A percentile compares a stretch with the other conserved stretches of the same genome.
phyloP scores from a whole-genome alignment of 2,113 vertebrate species.

The Rhinoptilus africanus region DNA sequence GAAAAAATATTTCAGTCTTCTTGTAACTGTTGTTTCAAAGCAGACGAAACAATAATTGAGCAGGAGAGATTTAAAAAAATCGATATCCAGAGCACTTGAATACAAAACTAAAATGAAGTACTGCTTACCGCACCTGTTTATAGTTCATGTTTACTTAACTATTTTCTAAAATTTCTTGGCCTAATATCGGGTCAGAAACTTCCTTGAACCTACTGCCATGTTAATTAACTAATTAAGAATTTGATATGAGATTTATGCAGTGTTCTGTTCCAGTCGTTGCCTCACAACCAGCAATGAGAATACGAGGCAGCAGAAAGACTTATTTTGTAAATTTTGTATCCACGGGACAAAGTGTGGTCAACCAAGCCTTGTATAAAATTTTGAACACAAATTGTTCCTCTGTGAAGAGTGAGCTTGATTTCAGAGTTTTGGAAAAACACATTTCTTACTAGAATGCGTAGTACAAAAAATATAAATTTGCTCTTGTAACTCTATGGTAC shows the following conservation, averaged over 20 bases:
- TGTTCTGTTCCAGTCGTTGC: background rate
- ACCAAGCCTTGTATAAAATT: background rate
- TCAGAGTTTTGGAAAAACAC: constrained; percentile 10
- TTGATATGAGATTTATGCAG: background rate
- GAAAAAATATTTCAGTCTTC: background rate
- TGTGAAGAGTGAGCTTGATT: constrained; percentile 12
- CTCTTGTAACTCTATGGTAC: background rate
- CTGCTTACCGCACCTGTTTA: background rate
- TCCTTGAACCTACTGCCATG: background rate
- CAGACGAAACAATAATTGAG: background rate
- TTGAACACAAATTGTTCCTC: background rate
- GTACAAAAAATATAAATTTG: background rate
- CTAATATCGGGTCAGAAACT: background rate
- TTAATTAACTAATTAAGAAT: background rate
- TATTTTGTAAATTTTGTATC: background rate
- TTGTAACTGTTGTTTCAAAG: background rate
- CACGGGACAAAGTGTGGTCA: background rate
- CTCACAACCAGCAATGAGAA: background rate
- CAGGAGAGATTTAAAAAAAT: background rate
- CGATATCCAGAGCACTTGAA: background rate
- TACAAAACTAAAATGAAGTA: background rate
- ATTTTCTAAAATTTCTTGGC: background rate
- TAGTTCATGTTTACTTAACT: background rate
- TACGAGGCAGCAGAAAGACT: background rate
- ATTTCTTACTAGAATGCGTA: constrained; percentile 16